A percentile compares a stretch with the other conserved stretches of the same genome.
Evolutionary conservation across 1,140 invertebrate species (phyloP).

Genomic region (Ganaspis sp.): DNA sequence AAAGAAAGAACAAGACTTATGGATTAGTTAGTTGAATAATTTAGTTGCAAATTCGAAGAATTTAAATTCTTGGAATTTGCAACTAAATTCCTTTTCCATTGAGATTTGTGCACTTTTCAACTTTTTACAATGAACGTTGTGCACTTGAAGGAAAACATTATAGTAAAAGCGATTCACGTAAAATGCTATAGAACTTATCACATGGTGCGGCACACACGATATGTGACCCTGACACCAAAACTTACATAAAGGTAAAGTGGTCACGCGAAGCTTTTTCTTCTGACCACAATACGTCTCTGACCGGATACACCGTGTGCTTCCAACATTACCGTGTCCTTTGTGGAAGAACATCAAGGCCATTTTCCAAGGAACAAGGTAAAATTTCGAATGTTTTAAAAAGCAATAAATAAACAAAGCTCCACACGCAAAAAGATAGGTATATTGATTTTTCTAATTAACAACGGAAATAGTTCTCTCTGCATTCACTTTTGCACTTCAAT

Average conservation of each 20-base stretch:
- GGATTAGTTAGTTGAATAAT: too few relatives aligned
- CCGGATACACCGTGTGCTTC: not conserved
- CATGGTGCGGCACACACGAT: not conserved
- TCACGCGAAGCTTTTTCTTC: slow-evolving; percentile 46
- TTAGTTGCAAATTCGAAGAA: too few relatives aligned
- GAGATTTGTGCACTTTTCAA: not conserved
- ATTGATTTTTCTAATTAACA: not conserved
- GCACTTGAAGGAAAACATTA: not conserved
- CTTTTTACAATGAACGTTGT: not conserved
- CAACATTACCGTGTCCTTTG: slow-evolving; percentile 38
- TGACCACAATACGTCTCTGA: not conserved
- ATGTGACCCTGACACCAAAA: slow-evolving; percentile 41
- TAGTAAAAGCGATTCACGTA: not conserved
- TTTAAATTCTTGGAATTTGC: too few relatives aligned
- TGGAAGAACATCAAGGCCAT: slow-evolving; percentile 15
- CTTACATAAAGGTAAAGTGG: slow-evolving; percentile 34
- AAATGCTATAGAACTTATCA: not conserved
- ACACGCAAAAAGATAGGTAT: not conserved
- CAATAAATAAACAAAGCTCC: slow-evolving; percentile 40
- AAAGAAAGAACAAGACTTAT: too few relatives aligned
- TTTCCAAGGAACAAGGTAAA: slow-evolving; percentile 24
- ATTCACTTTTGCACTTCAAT: too few relatives aligned
- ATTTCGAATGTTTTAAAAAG: slow-evolving; percentile 31
- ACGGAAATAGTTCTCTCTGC: too few relatives aligned
- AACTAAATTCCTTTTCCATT: too few relatives aligned